Conservation (phyloP, 2,113 vertebrate species). For the Melanerpes formicivorus region DNA sequence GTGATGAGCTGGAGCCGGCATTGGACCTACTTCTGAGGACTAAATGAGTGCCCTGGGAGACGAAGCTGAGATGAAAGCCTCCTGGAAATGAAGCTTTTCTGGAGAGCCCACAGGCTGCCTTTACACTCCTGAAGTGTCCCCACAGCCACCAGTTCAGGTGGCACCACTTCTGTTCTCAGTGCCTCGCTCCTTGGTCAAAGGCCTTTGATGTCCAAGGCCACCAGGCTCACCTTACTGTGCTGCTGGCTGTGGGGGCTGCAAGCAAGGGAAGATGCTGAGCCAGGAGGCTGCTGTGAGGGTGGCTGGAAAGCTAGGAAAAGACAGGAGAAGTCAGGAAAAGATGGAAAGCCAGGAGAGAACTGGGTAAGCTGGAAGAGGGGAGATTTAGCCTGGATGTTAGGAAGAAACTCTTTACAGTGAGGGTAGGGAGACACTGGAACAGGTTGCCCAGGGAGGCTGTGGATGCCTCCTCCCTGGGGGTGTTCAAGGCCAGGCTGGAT, state of each 20-base stretch:
- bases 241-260: background rate
- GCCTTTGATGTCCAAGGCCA: background rate
- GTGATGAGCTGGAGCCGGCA: background rate
- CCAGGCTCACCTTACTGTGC: background rate
- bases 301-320: too few species aligned
- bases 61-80: background rate
- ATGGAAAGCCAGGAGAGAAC: too few species aligned
- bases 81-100: background rate
- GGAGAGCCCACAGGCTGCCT: background rate
- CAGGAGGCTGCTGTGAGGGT: background rate
- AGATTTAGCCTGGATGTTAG: too few species aligned
- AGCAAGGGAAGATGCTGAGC: fast-evolving
- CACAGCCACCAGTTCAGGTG: fast-evolving
- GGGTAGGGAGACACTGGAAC: too few species aligned
- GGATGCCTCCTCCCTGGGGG: too few species aligned
- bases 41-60: background rate
- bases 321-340: too few species aligned
- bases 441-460: too few species aligned
- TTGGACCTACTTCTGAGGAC: background rate
- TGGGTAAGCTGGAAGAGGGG: too few species aligned
- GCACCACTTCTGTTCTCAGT: fast-evolving
- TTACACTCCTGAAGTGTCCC: background rate
- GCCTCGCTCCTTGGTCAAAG: fast-evolving
- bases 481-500: too few species aligned
- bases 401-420: too few species aligned